Evolutionary conservation across 2,888 invertebrate species (phyloP), one percentile per base, ranked within the genome.

Genomic region (Bombyx huttoni): DNA sequence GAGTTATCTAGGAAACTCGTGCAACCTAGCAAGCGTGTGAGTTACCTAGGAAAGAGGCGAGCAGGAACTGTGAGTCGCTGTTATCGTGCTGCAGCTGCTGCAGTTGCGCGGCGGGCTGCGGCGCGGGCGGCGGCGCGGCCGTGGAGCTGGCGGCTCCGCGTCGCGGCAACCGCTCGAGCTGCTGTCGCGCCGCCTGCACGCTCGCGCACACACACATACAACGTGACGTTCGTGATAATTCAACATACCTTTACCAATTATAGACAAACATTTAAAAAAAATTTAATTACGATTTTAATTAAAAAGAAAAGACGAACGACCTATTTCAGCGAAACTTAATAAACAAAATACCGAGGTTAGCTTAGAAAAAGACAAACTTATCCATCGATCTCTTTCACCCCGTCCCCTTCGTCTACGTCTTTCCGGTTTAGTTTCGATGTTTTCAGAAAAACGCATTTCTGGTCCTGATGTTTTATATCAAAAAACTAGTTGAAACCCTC

Each of bases 131-230:
- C 76, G 90, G 87, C 54, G 87, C 85, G 57, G 89, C 82, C 67
- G 91, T 90, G 70, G 90, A 80, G 75, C 89, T 86, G 73, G 89
- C 89, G 49, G 89, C 94, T 52, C 93, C 92, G 66, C 97, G 92
- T 65, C 96, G 91, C 64, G 97, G 97, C 78, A 96, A 90, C 58
- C 97, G 91, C 84, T 97, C 97, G 73, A 97, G 83, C 81, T 96
- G 96, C 85, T 96, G 96, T 61, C 97, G 92, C 58, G 94, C 94
- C 70, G 94, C 94, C 93, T 94, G 83, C 13, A 35, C 7, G 9
- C 35, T 35, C 9, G 35, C 7, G 35, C 9, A 1, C 8, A 40
- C 12, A 1, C 40, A 40, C 8, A 40, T 7, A 40, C 40, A 40
- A 40, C 40, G 12, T 40, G 8, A 40, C 12, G 40, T 40, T 3